Percentiles rank a stretch among this genome's conserved stretches.
phyloP scores from a whole-genome alignment of 2,797 vertebrate species.

The Microctenopoma steveboyesi region DNA sequence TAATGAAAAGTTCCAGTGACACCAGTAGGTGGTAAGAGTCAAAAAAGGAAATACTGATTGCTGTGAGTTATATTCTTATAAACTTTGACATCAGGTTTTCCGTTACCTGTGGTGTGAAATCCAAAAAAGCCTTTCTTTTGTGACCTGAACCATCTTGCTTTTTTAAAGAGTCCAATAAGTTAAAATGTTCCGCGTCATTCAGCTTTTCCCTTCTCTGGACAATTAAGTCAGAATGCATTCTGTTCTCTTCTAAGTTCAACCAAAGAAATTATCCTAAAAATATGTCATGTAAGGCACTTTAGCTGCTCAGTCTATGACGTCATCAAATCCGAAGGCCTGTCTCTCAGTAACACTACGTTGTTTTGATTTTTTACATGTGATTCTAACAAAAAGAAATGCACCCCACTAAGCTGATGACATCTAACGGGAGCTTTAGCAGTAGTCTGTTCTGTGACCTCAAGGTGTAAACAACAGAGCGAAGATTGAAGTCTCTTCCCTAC shows the following conservation, averaged over 20 bases:
- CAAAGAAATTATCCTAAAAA: background rate
- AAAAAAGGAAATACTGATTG: background rate
- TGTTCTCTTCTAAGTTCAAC: background rate
- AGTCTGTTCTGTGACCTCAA: conserved; percentile 4
- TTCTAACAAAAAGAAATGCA: background rate
- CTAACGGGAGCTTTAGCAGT: background rate
- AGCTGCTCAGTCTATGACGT: background rate
- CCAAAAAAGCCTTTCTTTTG: background rate
- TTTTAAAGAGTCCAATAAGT: background rate
- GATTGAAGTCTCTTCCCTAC: background rate
- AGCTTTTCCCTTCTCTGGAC: background rate
- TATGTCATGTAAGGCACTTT: background rate
- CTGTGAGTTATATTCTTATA: background rate
- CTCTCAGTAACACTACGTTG: background rate
- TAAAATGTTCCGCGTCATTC: background rate
- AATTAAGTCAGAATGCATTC: background rate
- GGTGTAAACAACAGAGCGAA: background rate
- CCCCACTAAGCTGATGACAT: background rate
- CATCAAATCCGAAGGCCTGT: background rate
- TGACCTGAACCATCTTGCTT: too few species aligned
- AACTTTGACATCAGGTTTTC: background rate
- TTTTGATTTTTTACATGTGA: too few species aligned
- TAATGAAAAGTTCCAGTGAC: background rate
- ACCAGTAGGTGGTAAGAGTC: background rate
- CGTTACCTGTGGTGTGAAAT: background rate